Percentiles rank a stretch among this genome's conserved stretches.
Conservation (phyloP, 2,797 vertebrate genomes). For the Notamacropus eugenii region DNA sequence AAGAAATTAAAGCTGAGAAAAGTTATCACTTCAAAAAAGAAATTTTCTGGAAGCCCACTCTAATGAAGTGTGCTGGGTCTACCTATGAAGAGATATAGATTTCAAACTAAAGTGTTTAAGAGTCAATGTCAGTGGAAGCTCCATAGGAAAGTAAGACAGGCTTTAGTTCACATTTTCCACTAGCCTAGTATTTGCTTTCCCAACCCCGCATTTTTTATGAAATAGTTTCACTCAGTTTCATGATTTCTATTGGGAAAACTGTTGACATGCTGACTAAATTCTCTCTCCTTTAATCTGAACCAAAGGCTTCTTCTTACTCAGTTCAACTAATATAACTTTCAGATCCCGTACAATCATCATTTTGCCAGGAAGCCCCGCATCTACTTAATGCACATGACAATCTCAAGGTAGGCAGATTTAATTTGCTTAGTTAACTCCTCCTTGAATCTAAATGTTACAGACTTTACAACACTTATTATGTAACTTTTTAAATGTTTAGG, state of each 20-base stretch:
- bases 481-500: conserved; percentile 8
- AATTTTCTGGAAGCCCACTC: not conserved
- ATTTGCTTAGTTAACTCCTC: not conserved
- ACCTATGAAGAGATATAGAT: not conserved
- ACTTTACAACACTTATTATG: not conserved
- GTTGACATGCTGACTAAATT: not conserved
- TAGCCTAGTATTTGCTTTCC: not conserved
- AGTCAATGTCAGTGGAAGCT: not conserved
- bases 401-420: conserved; percentile 5
- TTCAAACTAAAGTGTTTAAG: not conserved
- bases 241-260: not conserved
- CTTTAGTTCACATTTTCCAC: not conserved
- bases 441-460: not conserved
- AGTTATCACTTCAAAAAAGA: not conserved
- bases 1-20: not conserved
- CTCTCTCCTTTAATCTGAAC: conserved; percentile 17
- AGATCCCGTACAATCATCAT: not conserved
- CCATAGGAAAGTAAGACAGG: not conserved
- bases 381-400: not conserved
- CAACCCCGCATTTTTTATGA: not conserved
- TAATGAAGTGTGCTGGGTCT: not conserved
- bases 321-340: not conserved
- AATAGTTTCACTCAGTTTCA: conserved; percentile 10
- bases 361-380: not conserved
- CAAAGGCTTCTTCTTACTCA: not conserved